Evolutionary conservation across 2,113 vertebrate genomes (phyloP).

Genomic region (Stictonetta naevosa): DNA sequence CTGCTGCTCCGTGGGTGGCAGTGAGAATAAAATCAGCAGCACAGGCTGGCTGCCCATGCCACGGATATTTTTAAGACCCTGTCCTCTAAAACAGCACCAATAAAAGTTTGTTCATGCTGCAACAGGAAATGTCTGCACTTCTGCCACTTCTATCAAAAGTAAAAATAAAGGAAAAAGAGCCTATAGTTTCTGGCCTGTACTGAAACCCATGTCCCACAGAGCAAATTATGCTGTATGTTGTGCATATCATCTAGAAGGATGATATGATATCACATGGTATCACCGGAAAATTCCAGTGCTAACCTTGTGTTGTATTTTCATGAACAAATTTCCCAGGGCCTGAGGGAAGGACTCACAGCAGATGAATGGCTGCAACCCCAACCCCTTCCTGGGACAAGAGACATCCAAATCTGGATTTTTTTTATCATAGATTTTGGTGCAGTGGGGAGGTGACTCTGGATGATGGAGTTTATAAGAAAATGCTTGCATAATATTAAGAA

Average conservation of each 20-base stretch:
- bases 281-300: neutral
- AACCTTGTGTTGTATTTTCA: neutral
- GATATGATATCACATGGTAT: neutral
- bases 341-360: accelerated
- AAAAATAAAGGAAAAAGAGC: neutral
- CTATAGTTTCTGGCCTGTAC: neutral
- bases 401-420: neutral
- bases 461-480: neutral
- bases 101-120: neutral
- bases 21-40: neutral
- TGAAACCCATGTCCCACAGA: neutral
- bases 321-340: neutral
- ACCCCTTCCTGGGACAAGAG: neutral
- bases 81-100: neutral
- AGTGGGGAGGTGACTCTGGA: neutral
- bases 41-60: neutral
- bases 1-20: neutral
- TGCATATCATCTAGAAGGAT: accelerated
- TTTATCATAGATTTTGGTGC: neutral
- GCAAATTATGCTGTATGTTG: neutral
- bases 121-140: neutral
- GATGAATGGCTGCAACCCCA: accelerated
- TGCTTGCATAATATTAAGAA: neutral
- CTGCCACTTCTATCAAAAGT: neutral
- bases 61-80: neutral